Conservation (phyloP, 2,888 invertebrate genomes). For the Monoplex corrugatus region DNA sequence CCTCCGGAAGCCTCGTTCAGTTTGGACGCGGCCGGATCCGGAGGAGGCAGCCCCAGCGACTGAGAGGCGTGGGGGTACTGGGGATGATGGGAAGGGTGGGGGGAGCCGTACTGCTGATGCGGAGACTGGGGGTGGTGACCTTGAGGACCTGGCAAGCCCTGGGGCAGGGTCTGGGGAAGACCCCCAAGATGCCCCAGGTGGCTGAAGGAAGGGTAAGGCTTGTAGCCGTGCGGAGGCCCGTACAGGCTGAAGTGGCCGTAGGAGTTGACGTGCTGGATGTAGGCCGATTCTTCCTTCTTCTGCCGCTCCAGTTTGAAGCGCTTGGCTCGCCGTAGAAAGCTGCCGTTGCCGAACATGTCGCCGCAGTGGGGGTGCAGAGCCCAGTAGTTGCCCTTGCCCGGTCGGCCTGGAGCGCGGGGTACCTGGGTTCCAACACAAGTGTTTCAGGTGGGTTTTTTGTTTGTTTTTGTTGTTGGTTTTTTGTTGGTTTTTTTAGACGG, state of each 20-base stretch:
- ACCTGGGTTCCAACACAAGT: too few relatives aligned
- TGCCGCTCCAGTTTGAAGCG: constrained; percentile 75
- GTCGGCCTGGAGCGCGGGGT: constrained; percentile 82
- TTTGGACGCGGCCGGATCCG: not conserved
- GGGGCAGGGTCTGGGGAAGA: constrained; percentile 53
- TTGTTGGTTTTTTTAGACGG: too few relatives aligned
- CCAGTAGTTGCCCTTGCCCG: constrained; percentile 81
- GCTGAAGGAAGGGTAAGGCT: constrained; percentile 70
- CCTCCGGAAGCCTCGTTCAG: not conserved
- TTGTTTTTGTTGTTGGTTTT: too few relatives aligned
- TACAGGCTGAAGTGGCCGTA: constrained; percentile 74
- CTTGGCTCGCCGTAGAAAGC: constrained; percentile 79
- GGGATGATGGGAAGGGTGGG: constrained; percentile 32
- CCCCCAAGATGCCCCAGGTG: constrained; percentile 65
- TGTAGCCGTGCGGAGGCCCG: constrained; percentile 63
- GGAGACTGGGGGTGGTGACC: constrained; percentile 29
- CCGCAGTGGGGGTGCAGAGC: constrained; percentile 80
- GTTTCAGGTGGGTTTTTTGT: too few relatives aligned
- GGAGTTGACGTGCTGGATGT: constrained; percentile 70
- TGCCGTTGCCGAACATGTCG: constrained; percentile 81
- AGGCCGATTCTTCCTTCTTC: constrained; percentile 62
- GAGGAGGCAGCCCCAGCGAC: constrained; percentile 11
- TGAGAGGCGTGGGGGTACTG: constrained; percentile 24
- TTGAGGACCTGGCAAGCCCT: constrained; percentile 63
- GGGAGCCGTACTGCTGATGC: not conserved